Conservation (phyloP, 2,113 vertebrate species). For the Gopherus evgoodei region DNA sequence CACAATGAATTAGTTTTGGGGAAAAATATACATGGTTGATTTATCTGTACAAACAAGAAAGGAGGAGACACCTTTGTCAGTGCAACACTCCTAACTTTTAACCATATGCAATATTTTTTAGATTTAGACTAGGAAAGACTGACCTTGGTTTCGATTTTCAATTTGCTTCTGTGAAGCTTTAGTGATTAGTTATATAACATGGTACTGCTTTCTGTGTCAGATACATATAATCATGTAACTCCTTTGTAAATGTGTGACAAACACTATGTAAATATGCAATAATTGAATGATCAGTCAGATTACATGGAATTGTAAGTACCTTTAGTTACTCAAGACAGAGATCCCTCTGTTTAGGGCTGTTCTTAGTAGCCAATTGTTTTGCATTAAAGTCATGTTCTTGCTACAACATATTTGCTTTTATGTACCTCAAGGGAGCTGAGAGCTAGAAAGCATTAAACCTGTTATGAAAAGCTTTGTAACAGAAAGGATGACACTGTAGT, state of each 20-base stretch:
- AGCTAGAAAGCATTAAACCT: not conserved
- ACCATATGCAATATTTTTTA: not conserved
- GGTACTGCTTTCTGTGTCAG: constrained; percentile 14
- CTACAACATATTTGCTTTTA: constrained; percentile 1
- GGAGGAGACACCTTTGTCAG: constrained; percentile 7
- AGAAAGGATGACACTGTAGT: not conserved
- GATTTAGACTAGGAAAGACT: not conserved
- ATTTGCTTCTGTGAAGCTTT: constrained; percentile 8
- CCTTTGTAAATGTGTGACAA: constrained; percentile 41
- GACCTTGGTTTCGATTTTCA: constrained; percentile 21
- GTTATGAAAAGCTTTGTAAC: not conserved
- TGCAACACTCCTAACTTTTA: constrained; percentile 40
- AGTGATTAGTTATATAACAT: constrained; percentile 32
- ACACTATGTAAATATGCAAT: constrained; percentile 51
- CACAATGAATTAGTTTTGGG: constrained; percentile 2
- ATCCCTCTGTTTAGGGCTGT: not conserved
- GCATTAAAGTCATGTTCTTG: constrained; percentile 6
- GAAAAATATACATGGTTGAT: constrained; percentile 6
- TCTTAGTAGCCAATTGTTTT: constrained; percentile 8
- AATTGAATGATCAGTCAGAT: constrained; percentile 42
- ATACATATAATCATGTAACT: not conserved
- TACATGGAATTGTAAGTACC: constrained; percentile 28
- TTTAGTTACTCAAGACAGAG: constrained; percentile 17
- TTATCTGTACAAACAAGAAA: constrained; percentile 34
- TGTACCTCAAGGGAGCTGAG: not conserved